phyloP scores from a whole-genome alignment of 2,113 vertebrate genomes.

The Apteryx mantelli region DNA sequence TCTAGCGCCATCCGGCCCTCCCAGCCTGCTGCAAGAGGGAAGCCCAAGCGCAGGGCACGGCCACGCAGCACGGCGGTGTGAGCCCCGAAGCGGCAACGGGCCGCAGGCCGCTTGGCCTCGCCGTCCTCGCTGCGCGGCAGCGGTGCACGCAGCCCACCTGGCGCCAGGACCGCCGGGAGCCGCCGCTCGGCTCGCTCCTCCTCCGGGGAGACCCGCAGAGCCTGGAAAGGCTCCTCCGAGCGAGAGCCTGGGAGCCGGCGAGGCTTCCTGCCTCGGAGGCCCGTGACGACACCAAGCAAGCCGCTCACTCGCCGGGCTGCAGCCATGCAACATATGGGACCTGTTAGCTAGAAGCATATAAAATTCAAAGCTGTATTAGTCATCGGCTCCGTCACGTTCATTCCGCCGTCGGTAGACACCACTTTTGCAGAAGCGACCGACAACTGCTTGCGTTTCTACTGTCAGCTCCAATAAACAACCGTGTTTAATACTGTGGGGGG shows the following conservation, averaged over 20 bases:
- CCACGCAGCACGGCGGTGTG: too few relatives aligned
- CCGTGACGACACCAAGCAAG: neutral
- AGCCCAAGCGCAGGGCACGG: neutral
- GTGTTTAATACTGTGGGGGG: neutral
- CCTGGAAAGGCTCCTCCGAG: neutral
- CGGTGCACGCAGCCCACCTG: too few relatives aligned
- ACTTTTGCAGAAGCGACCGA: slow-evolving; percentile 22
- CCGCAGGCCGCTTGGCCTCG: too few relatives aligned
- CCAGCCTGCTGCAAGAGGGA: neutral
- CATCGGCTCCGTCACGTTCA: slow-evolving; percentile 20
- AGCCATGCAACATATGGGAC: neutral
- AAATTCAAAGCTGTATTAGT: slow-evolving; percentile 16
- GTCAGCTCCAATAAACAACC: slow-evolving; percentile 54
- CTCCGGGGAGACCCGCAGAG: neutral
- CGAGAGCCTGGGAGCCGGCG: fast-evolving
- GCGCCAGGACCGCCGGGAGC: too few relatives aligned
- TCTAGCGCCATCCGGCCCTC: neutral
- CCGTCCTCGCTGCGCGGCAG: too few relatives aligned
- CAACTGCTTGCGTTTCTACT: slow-evolving; percentile 51
- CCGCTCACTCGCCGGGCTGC: neutral
- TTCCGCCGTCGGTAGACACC: slow-evolving; percentile 20
- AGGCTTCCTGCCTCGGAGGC: neutral
- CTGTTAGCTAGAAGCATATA: slow-evolving; percentile 35
- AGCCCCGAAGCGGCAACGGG: too few relatives aligned
- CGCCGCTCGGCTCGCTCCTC: neutral